These are phyloP conservation scores for Nematolebias whitei DNA, from an alignment of 2,113 vertebrate species.

Conservation along the genomic window DNA sequence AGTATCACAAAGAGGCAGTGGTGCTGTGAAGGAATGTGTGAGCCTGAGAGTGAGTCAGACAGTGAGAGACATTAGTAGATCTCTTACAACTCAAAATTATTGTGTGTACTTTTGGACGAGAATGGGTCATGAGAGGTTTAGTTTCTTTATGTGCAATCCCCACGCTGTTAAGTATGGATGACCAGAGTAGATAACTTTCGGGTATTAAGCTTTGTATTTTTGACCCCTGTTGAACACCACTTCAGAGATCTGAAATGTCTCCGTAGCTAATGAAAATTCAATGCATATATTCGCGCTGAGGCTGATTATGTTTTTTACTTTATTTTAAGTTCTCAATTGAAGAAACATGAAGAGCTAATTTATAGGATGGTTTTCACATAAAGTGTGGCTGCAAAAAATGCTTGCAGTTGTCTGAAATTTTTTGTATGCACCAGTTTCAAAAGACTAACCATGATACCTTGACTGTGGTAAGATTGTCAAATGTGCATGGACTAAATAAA, in stretches of 20 bases:
- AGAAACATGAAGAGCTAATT: not conserved
- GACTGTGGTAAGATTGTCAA: too few species aligned
- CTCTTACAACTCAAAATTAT: constrained; percentile 8
- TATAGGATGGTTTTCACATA: not conserved
- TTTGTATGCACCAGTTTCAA: not conserved
- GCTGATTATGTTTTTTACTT: not conserved
- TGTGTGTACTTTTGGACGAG: not conserved
- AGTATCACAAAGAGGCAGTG: constrained; percentile 51
- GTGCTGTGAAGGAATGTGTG: constrained; percentile 47
- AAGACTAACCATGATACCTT: too few species aligned
- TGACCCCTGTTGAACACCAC: not conserved
- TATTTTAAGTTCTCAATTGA: not conserved
- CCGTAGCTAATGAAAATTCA: not conserved
- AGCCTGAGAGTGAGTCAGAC: constrained; percentile 34
- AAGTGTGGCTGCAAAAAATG: not conserved
- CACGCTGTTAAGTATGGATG: not conserved
- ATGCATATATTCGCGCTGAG: not conserved
- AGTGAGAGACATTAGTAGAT: constrained; percentile 24
- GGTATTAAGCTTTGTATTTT: not conserved
- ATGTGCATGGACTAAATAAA: too few species aligned
- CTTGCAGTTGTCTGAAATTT: not conserved
- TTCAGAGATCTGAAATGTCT: not conserved
- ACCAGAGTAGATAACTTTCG: not conserved
- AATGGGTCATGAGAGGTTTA: not conserved
- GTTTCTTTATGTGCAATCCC: not conserved